Conservation (phyloP, 2,888 invertebrate genomes). For the Acanthosepion pharaonis region DNA sequence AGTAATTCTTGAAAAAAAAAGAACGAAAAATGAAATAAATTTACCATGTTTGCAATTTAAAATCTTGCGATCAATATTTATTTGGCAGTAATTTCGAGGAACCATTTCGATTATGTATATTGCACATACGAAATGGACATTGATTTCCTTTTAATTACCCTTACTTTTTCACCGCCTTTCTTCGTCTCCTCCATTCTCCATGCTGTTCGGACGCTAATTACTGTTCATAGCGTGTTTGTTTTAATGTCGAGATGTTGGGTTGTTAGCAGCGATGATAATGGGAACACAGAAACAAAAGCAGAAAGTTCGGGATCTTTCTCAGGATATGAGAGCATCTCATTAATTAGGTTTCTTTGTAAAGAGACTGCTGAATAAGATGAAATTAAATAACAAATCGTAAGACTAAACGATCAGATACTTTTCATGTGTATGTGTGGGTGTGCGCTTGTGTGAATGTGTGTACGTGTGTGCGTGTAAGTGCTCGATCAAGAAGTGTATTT, state of each 20-base stretch:
- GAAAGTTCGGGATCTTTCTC: neutral
- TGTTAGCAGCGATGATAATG: neutral
- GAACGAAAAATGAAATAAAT: neutral
- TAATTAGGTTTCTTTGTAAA: too few relatives aligned
- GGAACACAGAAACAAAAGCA: neutral
- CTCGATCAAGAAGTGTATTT: too few relatives aligned
- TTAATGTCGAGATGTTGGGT: conserved; percentile 1
- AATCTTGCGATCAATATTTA: neutral
- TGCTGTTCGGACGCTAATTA: neutral
- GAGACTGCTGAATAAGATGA: too few relatives aligned
- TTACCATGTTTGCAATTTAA: neutral
- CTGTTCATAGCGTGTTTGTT: neutral
- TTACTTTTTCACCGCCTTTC: neutral
- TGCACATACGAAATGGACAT: conserved; percentile 33
- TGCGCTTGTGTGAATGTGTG: too few relatives aligned
- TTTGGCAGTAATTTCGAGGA: conserved; percentile 2
- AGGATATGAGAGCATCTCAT: too few relatives aligned
- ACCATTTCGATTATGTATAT: conserved; percentile 8
- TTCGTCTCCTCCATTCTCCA: neutral
- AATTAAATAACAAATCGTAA: too few relatives aligned
- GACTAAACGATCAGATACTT: too few relatives aligned
- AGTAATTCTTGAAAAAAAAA: neutral
- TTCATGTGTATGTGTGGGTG: too few relatives aligned
- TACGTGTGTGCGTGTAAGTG: too few relatives aligned
- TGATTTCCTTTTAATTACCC: conserved; percentile 33